Evolutionary conservation across 2,113 vertebrate species (phyloP).

Genomic region (Gadus chalcogrammus): DNA sequence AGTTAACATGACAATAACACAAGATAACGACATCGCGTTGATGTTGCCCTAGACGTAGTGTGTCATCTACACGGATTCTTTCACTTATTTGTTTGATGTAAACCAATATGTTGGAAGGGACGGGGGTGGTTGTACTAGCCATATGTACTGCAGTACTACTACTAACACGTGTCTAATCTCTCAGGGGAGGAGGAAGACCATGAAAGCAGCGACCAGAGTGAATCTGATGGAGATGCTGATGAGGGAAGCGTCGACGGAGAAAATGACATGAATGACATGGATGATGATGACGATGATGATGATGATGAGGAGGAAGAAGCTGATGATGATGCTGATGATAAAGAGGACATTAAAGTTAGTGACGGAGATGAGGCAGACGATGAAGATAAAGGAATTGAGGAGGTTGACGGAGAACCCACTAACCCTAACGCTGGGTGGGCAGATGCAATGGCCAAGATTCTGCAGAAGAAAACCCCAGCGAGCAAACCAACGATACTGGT

Average conservation of each 20-base stretch:
- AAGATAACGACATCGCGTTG: too few species aligned
- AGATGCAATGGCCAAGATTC: conserved; percentile 92
- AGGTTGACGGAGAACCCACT: conserved; percentile 21
- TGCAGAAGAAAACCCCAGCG: conserved; percentile 78
- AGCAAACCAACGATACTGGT: conserved; percentile 78
- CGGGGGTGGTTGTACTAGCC: too few species aligned
- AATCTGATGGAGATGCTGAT: conserved; percentile 12
- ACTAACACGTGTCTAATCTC: too few species aligned
- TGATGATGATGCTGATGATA: background rate
- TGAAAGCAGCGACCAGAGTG: conserved; percentile 11
- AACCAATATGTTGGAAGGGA: too few species aligned
- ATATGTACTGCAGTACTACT: too few species aligned
- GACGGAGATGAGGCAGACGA: conserved; percentile 5
- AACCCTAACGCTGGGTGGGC: conserved; percentile 83
- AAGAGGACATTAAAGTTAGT: conserved; percentile 18
- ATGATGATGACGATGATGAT: background rate
- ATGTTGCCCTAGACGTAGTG: too few species aligned
- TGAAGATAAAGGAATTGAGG: background rate
- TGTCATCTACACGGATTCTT: too few species aligned
- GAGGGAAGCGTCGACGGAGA: conserved; percentile 13
- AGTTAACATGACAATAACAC: too few species aligned
- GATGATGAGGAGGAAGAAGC: conserved; percentile 10
- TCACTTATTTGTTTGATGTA: too few species aligned
- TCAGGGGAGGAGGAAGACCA: conserved; percentile 5
- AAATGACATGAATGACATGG: conserved; percentile 5